Evolutionary conservation across 2,888 invertebrate genomes (phyloP).

Genomic region (Achlya flavicornis): DNA sequence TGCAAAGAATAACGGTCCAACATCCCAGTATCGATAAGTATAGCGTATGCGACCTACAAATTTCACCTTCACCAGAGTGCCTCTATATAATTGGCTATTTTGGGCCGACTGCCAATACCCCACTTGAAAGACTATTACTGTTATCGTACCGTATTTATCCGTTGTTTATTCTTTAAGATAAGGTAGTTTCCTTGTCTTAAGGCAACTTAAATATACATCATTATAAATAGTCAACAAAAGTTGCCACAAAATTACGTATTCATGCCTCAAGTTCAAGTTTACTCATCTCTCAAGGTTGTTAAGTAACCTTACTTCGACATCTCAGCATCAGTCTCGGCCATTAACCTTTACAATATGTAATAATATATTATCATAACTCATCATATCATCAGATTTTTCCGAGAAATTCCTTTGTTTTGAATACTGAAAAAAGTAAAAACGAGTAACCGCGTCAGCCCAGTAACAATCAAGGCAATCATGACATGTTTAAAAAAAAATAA

Average conservation of each 20-base stretch:
- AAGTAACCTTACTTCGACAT: neutral
- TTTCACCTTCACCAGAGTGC: slow-evolving; percentile 27
- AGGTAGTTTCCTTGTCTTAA: neutral
- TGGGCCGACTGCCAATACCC: slow-evolving; percentile 7
- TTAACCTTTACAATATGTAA: neutral
- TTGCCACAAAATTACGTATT: neutral
- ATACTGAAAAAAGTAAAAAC: neutral
- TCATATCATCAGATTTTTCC: neutral
- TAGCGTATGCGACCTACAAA: slow-evolving; percentile 40
- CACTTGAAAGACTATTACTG: neutral
- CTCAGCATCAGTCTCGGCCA: neutral
- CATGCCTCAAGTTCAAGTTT: neutral
- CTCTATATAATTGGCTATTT: slow-evolving; percentile 7
- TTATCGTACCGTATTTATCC: slow-evolving; percentile 2
- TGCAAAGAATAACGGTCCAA: slow-evolving; percentile 38
- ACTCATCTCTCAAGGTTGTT: neutral
- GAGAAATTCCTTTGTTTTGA: neutral
- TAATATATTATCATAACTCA: neutral
- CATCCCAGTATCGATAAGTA: slow-evolving; percentile 31
- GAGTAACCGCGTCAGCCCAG: neutral
- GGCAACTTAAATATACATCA: too few relatives aligned
- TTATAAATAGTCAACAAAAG: too few relatives aligned
- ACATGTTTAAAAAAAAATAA: neutral
- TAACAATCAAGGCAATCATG: slow-evolving; percentile 12
- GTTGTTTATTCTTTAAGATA: neutral